phyloP scores from a whole-genome alignment of 2,888 invertebrate genomes.

The Osedax fenrisi region DNA sequence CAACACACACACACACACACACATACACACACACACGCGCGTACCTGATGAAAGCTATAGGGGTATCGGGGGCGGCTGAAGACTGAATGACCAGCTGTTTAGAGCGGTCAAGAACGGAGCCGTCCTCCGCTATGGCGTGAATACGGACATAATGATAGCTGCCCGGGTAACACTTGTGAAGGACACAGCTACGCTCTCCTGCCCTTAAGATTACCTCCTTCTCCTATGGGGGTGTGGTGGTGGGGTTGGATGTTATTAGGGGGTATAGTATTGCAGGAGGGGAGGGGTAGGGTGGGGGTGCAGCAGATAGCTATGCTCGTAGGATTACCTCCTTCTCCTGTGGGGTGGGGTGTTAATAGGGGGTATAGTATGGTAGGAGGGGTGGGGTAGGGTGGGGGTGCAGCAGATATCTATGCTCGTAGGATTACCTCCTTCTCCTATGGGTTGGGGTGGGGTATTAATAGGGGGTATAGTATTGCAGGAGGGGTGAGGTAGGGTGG shows the following conservation, averaged over 20 bases:
- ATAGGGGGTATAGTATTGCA: no score
- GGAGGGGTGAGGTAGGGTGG: no score
- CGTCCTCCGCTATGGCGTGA: slow-evolving; percentile 41
- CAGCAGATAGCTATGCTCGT: no score
- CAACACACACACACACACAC: no score
- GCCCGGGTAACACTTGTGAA: slow-evolving; percentile 49
- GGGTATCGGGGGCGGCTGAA: slow-evolving; percentile 49
- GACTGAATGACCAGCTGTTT: slow-evolving; percentile 48
- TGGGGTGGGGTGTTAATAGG: no score
- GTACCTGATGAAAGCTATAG: slow-evolving; percentile 45
- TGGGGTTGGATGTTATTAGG: no score
- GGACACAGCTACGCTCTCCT: slow-evolving; percentile 46
- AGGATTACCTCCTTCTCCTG: no score
- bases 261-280: neutral
- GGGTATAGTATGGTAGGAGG: no score
- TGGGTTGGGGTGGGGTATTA: no score
- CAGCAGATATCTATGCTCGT: no score
- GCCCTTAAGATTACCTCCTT: slow-evolving; percentile 44
- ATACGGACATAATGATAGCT: slow-evolving; percentile 47
- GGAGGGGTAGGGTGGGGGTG: neutral
- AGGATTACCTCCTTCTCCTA: no score
- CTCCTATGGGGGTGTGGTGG: slow-evolving; percentile 42
- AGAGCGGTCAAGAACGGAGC: slow-evolving; percentile 45
- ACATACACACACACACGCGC: no score
- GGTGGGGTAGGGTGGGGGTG: neutral